Base-by-base conservation (phyloP, 2,888 invertebrate species). In the Trichogramma dendrolimi region DNA sequence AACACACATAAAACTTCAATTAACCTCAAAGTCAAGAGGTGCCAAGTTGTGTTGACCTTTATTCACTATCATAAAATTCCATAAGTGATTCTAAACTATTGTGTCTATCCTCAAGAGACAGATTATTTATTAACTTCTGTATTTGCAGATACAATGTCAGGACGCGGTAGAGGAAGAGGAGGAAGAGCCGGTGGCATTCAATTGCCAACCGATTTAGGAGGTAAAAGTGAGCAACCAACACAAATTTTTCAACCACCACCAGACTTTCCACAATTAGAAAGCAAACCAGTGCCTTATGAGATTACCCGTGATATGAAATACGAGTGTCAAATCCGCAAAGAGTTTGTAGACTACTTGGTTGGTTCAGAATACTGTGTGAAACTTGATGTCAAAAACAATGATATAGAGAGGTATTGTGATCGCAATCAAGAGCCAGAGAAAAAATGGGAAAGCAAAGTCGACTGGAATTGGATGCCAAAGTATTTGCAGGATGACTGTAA, bases 261-360 rank as follows among this genome's bases (percentile, higher is more conserved):
- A 1, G 73, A 74, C n/a, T 82, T 76, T 70, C 81, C 81, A 42
- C 73, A 75, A 0, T 70, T 82, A 50, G 80, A 81, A n/a, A 79
- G 77, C 67, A 81, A 80, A 63, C 80, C 83, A 7, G 73, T 80
- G 2, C 78, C 81, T 2, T 72, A 82, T 4, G 67, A 65, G 6
- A 59, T 74, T 0, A 72, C 75, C 56, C 68, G 73, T 68, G 84
- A 88, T 43, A 83, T 86, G 38, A 87, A 87, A 69, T 90, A 90
- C 72, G 84, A 89, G 76, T 78, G 89, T 8, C 84, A 88, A 50
- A 83, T 90, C 65, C 87, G 88, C 72, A 88, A 88, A 70, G 88
- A 89, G 69, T 90, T 87, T 69, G 83, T 88, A 7, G 89, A 88
- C 67, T 86, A 83, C 69, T 84, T 89, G 80, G 85, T 86, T 59